Base-by-base conservation (phyloP, 2,113 vertebrate genomes). In the Motacilla alba region DNA sequence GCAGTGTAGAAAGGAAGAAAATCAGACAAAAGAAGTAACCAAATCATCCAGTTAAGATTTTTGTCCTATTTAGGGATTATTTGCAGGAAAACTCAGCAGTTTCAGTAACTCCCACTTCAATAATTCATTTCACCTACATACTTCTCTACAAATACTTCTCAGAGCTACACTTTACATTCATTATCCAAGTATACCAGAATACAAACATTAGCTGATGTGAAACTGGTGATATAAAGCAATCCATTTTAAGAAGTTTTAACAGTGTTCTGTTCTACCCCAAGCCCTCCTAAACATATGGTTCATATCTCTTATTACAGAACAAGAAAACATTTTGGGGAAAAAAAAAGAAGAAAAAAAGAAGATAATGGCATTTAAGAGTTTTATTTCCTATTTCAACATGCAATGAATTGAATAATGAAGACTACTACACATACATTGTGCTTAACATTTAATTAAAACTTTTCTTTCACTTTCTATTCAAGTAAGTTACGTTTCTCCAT, bases 281-380 rank as follows among this genome's bases (percentile, higher is more conserved):
- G 63, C 5, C 24, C 19, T n/a, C 44, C 67, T 72, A 31, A 72
- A 83, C 15, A 87, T 17, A 47, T 6, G 13, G 27, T 83, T 90
- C 67, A 28, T 13, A 59, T 52, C 37, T 78, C 47, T 78, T 24
- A 28, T 22, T 80, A 87, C 4, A 74, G 39, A 58, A 67, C 10
- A 74, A 47, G 4, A 80, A 63, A 76, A 68, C 6, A 53, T 66
- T 44, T 17, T 4, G 1, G 5, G 10, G 6, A 0, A 12, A 4
- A 8, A 7, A 1, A 8, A 35, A 8, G 35, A 4, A 15, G 2
- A 1, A 1, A 58, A 67, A 66, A 44, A 18, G 3, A 52, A 21
- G 9, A 67, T 6, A 4, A 75, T 37, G 4, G 26, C 33, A 81
- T 68, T 70, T 78, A 60, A 72, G 47, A 70, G n/a, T 52, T 80